Percentiles rank a stretch among this genome's conserved stretches.
These are phyloP conservation scores for Leptobrachium leishanense DNA, from an alignment of 2,113 vertebrate genomes.

Conservation along the genomic window DNA sequence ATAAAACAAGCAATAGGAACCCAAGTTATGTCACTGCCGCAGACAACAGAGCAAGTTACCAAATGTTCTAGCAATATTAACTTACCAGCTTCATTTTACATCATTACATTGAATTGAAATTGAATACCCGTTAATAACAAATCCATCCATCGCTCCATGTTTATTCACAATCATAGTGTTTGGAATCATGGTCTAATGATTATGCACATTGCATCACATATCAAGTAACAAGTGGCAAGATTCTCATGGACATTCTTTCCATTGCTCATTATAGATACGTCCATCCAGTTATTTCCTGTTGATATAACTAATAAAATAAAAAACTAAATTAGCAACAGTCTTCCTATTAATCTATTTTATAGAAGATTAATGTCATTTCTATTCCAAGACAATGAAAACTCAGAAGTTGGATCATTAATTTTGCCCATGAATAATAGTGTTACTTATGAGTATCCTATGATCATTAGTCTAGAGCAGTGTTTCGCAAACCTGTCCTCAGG, in stretches of 20 bases:
- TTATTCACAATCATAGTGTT: slow-evolving; percentile 82
- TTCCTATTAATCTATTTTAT: too few relatives aligned
- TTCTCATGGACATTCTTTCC: slow-evolving; percentile 8
- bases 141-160: slow-evolving; percentile 88
- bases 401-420: too few relatives aligned
- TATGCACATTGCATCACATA: slow-evolving; percentile 59
- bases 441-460: too few relatives aligned
- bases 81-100: slow-evolving; percentile 84
- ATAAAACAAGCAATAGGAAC: slow-evolving; percentile 72
- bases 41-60: slow-evolving; percentile 64
- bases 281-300: neutral
- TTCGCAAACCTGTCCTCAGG: too few relatives aligned
- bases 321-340: too few relatives aligned
- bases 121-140: slow-evolving; percentile 85
- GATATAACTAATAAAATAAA: too few relatives aligned
- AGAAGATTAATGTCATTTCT: too few relatives aligned
- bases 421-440: too few relatives aligned
- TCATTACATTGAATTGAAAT: slow-evolving; percentile 81
- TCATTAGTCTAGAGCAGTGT: too few relatives aligned
- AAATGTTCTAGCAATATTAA: slow-evolving; percentile 71
- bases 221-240: slow-evolving; percentile 45
- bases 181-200: slow-evolving; percentile 77
- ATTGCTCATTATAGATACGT: slow-evolving; percentile 12
- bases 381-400: too few relatives aligned
- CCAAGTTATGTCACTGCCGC: slow-evolving; percentile 68